These are phyloP conservation scores for Calameuta idolon DNA, from an alignment of 2,888 invertebrate genomes.

Conservation along the genomic window DNA sequence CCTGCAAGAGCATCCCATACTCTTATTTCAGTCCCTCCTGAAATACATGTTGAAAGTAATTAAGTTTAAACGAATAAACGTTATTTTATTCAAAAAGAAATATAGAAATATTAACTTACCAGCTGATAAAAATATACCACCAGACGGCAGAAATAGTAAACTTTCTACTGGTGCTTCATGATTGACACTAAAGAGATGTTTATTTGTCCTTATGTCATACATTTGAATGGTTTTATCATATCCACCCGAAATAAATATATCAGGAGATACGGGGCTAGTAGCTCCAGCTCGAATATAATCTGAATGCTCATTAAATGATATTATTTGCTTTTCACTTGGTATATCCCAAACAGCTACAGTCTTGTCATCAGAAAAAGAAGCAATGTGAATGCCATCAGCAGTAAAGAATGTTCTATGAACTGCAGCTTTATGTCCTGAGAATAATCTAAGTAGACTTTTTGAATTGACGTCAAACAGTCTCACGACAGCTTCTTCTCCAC, in stretches of 20 bases:
- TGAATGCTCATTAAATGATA: constrained; percentile 76
- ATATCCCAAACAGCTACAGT: constrained; percentile 92
- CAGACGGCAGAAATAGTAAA: constrained; percentile 87
- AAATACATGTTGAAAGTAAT: constrained; percentile 1
- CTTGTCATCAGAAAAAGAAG: constrained; percentile 94
- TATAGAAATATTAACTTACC: constrained; percentile 66
- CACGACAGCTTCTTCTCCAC: constrained; percentile 89
- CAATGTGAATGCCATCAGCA: constrained; percentile 80
- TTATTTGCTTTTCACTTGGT: constrained; percentile 80
- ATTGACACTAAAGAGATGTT: constrained; percentile 79
- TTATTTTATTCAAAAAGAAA: constrained; percentile 5
- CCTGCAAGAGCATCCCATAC: constrained; percentile 95
- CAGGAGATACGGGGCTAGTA: constrained; percentile 79
- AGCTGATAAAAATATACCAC: constrained; percentile 91
- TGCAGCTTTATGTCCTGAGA: constrained; percentile 85
- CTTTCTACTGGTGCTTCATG: constrained; percentile 94
- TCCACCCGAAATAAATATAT: constrained; percentile 85
- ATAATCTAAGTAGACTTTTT: constrained; percentile 84
- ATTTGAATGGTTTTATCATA: constrained; percentile 91
- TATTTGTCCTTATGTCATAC: constrained; percentile 84
- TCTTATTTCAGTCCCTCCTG: constrained; percentile 86
- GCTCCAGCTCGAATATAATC: constrained; percentile 91
- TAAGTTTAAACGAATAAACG: background rate
- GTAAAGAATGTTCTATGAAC: constrained; percentile 88
- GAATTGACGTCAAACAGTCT: constrained; percentile 90